Conservation (phyloP, 2,113 vertebrate genomes). For the Peucedramus taeniatus region DNA sequence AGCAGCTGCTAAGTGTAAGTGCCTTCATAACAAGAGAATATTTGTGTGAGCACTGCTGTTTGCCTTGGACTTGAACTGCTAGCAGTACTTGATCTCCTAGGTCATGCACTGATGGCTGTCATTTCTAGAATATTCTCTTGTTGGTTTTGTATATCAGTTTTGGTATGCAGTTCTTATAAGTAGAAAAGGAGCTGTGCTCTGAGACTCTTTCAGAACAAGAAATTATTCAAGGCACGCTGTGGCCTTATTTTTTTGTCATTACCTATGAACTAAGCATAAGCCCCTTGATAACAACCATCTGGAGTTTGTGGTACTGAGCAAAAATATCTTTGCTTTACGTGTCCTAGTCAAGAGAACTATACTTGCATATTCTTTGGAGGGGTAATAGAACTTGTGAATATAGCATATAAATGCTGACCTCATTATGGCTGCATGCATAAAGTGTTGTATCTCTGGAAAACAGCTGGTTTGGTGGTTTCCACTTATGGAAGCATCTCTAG, state of each 20-base stretch:
- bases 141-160: not conserved
- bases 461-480: not conserved
- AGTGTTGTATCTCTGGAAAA: not conserved
- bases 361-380: not conserved
- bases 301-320: not conserved
- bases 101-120: not conserved
- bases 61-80: not conserved
- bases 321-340: not conserved
- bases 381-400: not conserved
- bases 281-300: not conserved
- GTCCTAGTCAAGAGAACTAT: not conserved
- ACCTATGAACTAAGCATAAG: not conserved
- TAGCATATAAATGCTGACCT: not conserved
- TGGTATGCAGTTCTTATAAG: not conserved
- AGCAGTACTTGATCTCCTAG: not conserved
- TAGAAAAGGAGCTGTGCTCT: not conserved
- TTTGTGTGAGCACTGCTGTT: not conserved
- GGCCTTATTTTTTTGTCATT: not conserved
- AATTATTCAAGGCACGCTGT: not conserved
- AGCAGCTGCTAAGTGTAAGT: not conserved
- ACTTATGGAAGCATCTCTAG: not conserved
- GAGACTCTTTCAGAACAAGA: not conserved
- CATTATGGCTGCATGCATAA: accelerated
- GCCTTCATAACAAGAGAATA: not conserved
- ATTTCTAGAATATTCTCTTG: not conserved